Conservation (phyloP, 1,140 invertebrate species). For the Ceratina japonica region DNA sequence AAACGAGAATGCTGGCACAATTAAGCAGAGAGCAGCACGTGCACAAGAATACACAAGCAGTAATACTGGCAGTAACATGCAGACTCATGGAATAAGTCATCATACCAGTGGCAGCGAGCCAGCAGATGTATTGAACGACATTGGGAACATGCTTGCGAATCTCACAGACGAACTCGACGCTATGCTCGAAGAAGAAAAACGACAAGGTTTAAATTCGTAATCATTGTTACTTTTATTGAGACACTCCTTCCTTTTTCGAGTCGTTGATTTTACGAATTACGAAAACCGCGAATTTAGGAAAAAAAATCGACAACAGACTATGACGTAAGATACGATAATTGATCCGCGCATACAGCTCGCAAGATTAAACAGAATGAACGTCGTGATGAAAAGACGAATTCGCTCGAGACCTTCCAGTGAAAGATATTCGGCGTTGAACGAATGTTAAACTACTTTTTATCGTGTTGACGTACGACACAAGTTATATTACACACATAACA, state of each 20-base stretch:
- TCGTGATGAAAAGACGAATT: background rate
- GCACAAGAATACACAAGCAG: constrained; percentile 79
- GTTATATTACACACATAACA: constrained; percentile 36
- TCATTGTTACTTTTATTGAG: constrained; percentile 58
- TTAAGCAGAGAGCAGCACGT: constrained; percentile 87
- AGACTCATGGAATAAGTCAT: constrained; percentile 60
- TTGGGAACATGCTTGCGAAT: constrained; percentile 97
- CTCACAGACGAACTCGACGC: constrained; percentile 95
- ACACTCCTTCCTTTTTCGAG: constrained; percentile 30
- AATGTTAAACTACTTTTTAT: constrained; percentile 6
- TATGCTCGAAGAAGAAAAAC: constrained; percentile 95
- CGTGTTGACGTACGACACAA: constrained; percentile 22
- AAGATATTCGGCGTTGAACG: constrained; percentile 2
- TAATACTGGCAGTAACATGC: constrained; percentile 73
- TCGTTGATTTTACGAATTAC: constrained; percentile 53
- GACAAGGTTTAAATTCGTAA: constrained; percentile 85
- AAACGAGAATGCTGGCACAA: constrained; percentile 99
- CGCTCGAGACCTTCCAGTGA: background rate
- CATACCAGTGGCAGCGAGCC: constrained; percentile 81
- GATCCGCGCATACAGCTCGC: background rate
- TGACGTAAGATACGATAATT: constrained; percentile 19
- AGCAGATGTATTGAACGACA: constrained; percentile 96
- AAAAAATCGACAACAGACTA: constrained; percentile 4
- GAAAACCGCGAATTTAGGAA: constrained; percentile 41
- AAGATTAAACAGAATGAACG: constrained; percentile 21